These are phyloP conservation scores for Isichthys henryi DNA, from an alignment of 2,113 vertebrate genomes.

Conservation along the genomic window DNA sequence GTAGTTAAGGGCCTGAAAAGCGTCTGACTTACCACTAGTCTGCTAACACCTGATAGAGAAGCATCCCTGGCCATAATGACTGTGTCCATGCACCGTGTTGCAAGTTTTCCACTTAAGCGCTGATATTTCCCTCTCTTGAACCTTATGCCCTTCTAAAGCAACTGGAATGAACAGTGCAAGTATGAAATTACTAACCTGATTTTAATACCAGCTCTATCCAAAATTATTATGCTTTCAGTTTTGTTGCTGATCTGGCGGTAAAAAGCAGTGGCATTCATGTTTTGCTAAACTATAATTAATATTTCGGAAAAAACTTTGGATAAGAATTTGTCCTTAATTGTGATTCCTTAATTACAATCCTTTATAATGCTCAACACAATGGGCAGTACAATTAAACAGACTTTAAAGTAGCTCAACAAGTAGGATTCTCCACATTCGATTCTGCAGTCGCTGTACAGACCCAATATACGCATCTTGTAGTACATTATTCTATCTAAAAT, in stretches of 20 bases:
- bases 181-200: background rate
- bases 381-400: background rate
- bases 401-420: background rate
- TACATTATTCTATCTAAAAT: constrained; percentile 11
- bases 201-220: background rate
- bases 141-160: background rate
- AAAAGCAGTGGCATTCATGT: background rate
- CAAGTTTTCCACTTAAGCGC: background rate
- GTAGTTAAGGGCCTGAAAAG: background rate
- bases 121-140: background rate
- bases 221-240: background rate
- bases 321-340: background rate
- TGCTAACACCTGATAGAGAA: background rate
- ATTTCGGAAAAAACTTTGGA: background rate
- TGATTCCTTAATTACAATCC: background rate
- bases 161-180: background rate
- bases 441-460: background rate
- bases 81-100: background rate
- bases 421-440: background rate
- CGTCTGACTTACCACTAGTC: background rate
- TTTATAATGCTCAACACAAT: background rate
- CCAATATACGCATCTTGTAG: background rate
- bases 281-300: background rate
- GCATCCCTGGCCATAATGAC: background rate
- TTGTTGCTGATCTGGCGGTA: background rate